Evolutionary conservation across 2,888 invertebrate species (phyloP).

Genomic region (Sinhomidia bicolor): DNA sequence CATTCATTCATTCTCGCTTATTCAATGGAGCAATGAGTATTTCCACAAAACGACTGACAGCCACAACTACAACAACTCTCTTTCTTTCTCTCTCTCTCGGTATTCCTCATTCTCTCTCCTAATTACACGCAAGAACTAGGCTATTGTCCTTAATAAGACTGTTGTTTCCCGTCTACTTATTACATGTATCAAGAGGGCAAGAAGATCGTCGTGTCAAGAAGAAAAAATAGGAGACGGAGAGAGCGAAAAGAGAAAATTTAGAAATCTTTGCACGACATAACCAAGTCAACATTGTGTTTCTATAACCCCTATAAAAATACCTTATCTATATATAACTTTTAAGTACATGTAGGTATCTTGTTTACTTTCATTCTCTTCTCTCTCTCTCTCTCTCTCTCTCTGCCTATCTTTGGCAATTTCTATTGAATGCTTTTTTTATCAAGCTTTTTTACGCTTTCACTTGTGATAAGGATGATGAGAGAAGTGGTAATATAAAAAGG

Average conservation of each 20-base stretch:
- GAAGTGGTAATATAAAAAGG: too few relatives aligned
- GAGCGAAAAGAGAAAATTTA: conserved; percentile 34
- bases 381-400: too few relatives aligned
- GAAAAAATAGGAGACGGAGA: background rate
- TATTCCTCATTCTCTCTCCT: conserved; percentile 38
- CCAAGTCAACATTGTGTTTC: conserved; percentile 15
- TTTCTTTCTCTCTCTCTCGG: conserved; percentile 7
- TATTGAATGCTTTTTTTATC: conserved; percentile 27
- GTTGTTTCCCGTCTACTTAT: conserved; percentile 27
- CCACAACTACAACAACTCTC: conserved; percentile 15
- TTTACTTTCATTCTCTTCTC: conserved; percentile 26
- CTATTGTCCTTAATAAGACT: conserved; percentile 62
- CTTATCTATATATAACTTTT: background rate
- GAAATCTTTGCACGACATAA: conserved; percentile 58
- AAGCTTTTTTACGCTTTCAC: conserved; percentile 25
- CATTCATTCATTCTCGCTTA: too few relatives aligned
- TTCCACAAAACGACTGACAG: conserved; percentile 29
- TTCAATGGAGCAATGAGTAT: background rate
- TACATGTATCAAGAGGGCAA: conserved; percentile 21
- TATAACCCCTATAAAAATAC: too few relatives aligned
- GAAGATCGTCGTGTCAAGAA: conserved; percentile 39
- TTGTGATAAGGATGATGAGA: conserved; percentile 3
- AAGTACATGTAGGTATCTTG: background rate
- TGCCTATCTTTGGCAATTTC: too few relatives aligned
- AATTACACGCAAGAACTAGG: conserved; percentile 67